A percentile compares a stretch with the other conserved stretches of the same genome.
Conservation (phyloP, 2,797 vertebrate species). For the Hippopotamyrus pictus region DNA sequence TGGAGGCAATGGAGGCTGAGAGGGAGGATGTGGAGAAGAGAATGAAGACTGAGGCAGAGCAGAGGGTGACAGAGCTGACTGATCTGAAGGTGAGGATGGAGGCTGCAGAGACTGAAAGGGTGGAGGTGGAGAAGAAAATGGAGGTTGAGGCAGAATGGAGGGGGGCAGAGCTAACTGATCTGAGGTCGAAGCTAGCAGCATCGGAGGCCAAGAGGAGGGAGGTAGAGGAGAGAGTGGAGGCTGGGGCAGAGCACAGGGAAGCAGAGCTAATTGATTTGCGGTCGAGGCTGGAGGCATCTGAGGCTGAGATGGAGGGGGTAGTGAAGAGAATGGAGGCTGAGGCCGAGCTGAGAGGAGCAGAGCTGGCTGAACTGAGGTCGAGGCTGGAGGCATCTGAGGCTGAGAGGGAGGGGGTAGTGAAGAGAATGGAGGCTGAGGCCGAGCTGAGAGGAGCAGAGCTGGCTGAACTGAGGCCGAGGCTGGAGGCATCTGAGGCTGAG, state of each 20-base stretch:
- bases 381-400: conserved; percentile 45
- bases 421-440: conserved; percentile 30
- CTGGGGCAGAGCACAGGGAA: conserved; percentile 32
- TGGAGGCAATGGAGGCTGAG: not conserved
- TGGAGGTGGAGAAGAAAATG: conserved; percentile 39
- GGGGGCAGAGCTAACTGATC: not conserved
- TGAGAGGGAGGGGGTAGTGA: conserved; percentile 44
- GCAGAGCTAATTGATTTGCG: conserved; percentile 24
- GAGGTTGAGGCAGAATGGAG: not conserved
- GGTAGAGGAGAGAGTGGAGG: not conserved
- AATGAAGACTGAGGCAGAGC: conserved; percentile 21
- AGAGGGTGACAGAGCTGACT: conserved; percentile 39
- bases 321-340: conserved; percentile 48
- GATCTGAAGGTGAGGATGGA: conserved; percentile 29
- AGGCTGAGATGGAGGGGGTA: conserved; percentile 51
- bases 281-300: conserved; percentile 43
- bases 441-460: conserved; percentile 3
- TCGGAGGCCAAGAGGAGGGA: conserved; percentile 20
- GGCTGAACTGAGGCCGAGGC: conserved; percentile 9
- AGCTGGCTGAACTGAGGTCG: conserved; percentile 35
- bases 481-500: conserved; percentile 34
- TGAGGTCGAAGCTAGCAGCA: conserved; percentile 14
- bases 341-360: conserved; percentile 38
- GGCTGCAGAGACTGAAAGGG: conserved; percentile 15
- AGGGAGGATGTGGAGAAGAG: not conserved